phyloP scores from a whole-genome alignment of 2,888 invertebrate species.

The Incurvaria masculella region DNA sequence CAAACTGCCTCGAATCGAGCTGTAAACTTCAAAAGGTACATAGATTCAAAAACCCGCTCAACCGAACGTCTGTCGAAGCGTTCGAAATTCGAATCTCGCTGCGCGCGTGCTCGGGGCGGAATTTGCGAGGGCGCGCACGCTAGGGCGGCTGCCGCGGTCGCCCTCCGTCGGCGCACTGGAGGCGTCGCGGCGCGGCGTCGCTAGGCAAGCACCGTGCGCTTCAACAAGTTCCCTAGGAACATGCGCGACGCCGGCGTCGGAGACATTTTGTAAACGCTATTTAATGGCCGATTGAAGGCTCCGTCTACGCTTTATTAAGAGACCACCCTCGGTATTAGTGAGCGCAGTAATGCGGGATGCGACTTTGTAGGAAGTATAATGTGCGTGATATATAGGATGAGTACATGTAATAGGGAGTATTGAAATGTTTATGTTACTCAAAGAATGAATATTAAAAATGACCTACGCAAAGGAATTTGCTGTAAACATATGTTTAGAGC shows the following conservation, averaged over 20 bases:
- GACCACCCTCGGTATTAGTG: too few relatives aligned
- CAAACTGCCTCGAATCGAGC: too few relatives aligned
- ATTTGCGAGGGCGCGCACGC: not conserved
- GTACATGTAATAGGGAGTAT: too few relatives aligned
- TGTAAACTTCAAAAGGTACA: too few relatives aligned
- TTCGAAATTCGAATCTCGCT: not conserved
- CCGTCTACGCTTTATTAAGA: not conserved
- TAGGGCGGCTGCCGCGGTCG: not conserved
- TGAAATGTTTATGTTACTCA: too few relatives aligned
- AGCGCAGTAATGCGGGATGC: too few relatives aligned
- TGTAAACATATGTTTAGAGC: too few relatives aligned
- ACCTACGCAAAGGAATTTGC: too few relatives aligned
- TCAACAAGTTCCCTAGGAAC: not conserved
- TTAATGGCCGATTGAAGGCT: not conserved
- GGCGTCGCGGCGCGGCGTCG: conserved; percentile 1
- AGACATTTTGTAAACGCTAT: not conserved
- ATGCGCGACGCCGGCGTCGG: not conserved
- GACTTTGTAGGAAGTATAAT: too few relatives aligned
- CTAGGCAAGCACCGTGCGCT: not conserved
- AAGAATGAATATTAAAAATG: too few relatives aligned
- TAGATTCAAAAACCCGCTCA: too few relatives aligned
- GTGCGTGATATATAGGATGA: too few relatives aligned
- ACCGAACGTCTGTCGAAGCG: not conserved
- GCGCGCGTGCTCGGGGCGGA: not conserved
- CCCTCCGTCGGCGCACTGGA: not conserved